These are phyloP conservation scores for Bos taurus DNA, from an alignment of 2,113 vertebrate species.

Conservation along the genomic window ARS-UCD2.0 NC_037357.1:137723501-137724000, in stretches of 20 bases:
- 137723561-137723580: not conserved
- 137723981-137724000: too few species aligned
- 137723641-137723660: not conserved
- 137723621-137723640: accelerated
- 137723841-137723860: not conserved
- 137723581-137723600: not conserved
- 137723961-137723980: not conserved
- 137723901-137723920: not conserved
- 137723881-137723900: not conserved
- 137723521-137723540: not conserved
- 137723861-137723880: not conserved
- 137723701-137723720: not conserved
- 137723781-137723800: not conserved
- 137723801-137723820: not conserved
- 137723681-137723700: not conserved
- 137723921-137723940: not conserved
- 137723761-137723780: not conserved
- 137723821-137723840: not conserved
- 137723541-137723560: not conserved
- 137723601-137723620: accelerated
- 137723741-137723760: accelerated
- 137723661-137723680: accelerated
- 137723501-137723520: not conserved
- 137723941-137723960: not conserved
- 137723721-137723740: not conserved